Evolutionary conservation across 2,888 invertebrate species (phyloP), one percentile per base, ranked within the genome.

Genomic region (Heteromurus nitidus): DNA sequence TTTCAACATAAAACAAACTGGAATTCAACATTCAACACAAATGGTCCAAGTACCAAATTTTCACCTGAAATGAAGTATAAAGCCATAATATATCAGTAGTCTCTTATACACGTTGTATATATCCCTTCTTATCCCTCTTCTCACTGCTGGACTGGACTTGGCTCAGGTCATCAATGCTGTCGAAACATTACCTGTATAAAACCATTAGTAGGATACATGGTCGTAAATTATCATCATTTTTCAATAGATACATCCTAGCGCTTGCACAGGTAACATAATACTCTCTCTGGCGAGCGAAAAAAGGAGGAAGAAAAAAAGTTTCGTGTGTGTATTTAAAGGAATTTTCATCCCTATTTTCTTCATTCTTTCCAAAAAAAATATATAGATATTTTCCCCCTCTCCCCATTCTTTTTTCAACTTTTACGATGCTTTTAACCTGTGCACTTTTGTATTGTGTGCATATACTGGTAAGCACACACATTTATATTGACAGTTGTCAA

Each of bases 401-500:
- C n/a, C 3, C n/a, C 50, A n/a, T 50, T 13, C 50, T 13, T n/a
- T 13, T 3, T 50, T 44, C 26, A 16, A 44, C n/a, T n/a, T 44
- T 42, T 22, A 44, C n/a, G 44, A 62, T 62, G 62, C 30, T 58
- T 58, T 58, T 31, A 62, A n/a, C 30, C 13, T 36, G 64, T 16
- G 26, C 55, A 9, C 26, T 55, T 22, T 22, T 55, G 55, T 55
- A 55, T 18, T 24, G 2, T 26, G 3, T 11, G 47, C 47, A 47
- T 47, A n/a, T 47, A 47, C 5, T 36, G 47, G 11, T 11, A 7
- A 22, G 55, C n/a, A 55, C n/a, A n/a, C n/a, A n/a, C 55, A 55
- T 55, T 55, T 55, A n/a, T n/a, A 55, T 22, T 55, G 55, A 55
- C 55, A 55, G 80, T 80, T 80, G 80, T 80, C 80, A 80, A 80